A percentile compares a stretch with the other conserved stretches of the same genome.
Conservation (phyloP, 2,113 vertebrate species). For the Carassius auratus region DNA sequence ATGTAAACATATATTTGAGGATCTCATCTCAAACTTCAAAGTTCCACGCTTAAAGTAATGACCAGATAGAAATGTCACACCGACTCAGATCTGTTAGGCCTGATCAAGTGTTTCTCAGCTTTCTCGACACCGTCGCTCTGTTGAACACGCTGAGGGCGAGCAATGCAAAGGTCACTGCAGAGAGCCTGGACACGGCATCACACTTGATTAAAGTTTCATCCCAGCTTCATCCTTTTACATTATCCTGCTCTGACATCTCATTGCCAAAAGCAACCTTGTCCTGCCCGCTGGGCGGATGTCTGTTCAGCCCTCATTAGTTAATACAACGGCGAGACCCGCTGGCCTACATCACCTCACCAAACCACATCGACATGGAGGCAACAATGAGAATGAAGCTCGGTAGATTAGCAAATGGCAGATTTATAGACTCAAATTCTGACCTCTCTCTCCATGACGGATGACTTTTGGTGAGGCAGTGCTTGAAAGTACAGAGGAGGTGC, state of each 20-base stretch:
- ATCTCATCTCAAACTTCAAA: background rate
- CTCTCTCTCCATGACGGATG: constrained; percentile 68
- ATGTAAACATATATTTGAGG: background rate
- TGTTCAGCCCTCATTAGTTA: constrained; percentile 22
- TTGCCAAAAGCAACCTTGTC: constrained; percentile 12
- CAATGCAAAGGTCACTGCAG: constrained; percentile 11
- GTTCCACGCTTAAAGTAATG: background rate
- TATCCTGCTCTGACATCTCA: constrained; percentile 34
- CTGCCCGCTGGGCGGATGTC: background rate
- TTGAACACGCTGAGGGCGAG: background rate
- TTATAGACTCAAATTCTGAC: constrained; percentile 67
- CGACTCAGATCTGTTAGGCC: constrained; percentile 14
- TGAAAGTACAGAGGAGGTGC: constrained; percentile 61
- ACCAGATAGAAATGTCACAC: constrained; percentile 22
- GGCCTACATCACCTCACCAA: constrained; percentile 9
- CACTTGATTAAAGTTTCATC: constrained; percentile 26
- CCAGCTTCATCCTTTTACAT: constrained; percentile 20
- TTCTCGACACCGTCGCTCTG: constrained; percentile 16
- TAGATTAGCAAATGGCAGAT: constrained; percentile 52
- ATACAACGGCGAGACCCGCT: constrained; percentile 31
- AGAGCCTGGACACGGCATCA: background rate
- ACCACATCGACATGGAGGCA: constrained; percentile 6
- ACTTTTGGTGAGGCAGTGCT: constrained; percentile 57
- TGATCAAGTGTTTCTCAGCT: constrained; percentile 25
- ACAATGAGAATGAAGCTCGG: background rate